These are phyloP conservation scores for Protonemura montana DNA, from an alignment of 2,888 invertebrate species.

Conservation along the genomic window DNA sequence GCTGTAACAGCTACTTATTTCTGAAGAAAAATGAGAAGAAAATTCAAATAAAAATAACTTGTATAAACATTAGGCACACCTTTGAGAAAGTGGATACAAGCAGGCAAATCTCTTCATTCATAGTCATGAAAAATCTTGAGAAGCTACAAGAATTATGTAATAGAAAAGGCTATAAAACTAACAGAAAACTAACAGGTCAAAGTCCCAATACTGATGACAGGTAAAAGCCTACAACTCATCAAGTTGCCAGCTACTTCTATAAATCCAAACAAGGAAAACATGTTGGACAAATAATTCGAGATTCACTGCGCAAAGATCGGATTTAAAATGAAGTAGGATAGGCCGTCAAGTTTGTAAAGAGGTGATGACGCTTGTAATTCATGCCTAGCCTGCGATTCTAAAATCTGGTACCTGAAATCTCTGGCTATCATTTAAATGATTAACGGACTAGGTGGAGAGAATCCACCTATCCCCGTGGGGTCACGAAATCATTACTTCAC, in stretches of 20 bases:
- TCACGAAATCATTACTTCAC: background rate
- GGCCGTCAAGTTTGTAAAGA: background rate
- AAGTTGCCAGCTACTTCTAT: background rate
- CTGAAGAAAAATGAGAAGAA: too few relatives aligned
- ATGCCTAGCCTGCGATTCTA: background rate
- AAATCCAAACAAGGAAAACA: too few relatives aligned
- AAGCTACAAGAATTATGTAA: background rate
- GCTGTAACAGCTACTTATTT: too few relatives aligned
- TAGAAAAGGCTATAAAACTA: background rate
- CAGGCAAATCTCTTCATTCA: background rate
- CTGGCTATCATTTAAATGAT: background rate
- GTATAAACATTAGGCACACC: too few relatives aligned
- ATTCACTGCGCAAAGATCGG: too few relatives aligned
- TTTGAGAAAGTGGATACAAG: background rate
- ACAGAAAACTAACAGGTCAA: background rate
- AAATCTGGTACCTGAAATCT: background rate
- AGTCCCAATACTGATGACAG: background rate
- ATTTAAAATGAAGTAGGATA: background rate
- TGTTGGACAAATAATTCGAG: too few relatives aligned
- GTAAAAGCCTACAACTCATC: background rate
- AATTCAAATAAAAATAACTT: too few relatives aligned
- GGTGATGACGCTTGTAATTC: background rate
- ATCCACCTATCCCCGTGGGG: background rate
- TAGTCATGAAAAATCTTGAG: too few relatives aligned
- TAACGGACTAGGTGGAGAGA: background rate